These are phyloP conservation scores for Lasioglossum zephyrum DNA, from an alignment of 2,888 invertebrate genomes.

Conservation along the genomic window DNA sequence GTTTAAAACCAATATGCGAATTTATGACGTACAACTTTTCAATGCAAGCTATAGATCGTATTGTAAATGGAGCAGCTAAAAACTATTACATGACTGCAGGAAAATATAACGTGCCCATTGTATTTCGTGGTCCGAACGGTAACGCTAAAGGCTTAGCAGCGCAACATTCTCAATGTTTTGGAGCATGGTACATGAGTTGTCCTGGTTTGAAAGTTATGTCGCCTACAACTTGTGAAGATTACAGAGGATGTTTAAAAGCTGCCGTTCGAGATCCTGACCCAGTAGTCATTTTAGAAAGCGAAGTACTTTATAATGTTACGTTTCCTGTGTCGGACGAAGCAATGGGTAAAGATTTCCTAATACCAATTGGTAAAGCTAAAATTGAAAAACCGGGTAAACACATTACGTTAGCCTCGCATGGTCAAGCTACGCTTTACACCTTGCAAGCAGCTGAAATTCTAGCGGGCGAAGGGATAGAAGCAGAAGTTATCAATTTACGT, in stretches of 20 bases:
- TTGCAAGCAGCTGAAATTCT: slow-evolving; percentile 69
- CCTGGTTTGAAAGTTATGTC: slow-evolving; percentile 88
- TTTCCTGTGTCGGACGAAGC: slow-evolving; percentile 84
- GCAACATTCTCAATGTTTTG: slow-evolving; percentile 89
- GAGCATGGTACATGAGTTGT: slow-evolving; percentile 87
- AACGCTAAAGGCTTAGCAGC: slow-evolving; percentile 87
- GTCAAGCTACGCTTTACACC: slow-evolving; percentile 65
- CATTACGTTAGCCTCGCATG: slow-evolving; percentile 68
- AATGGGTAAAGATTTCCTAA: slow-evolving; percentile 68
- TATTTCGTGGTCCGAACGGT: slow-evolving; percentile 89
- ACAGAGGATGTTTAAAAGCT: slow-evolving; percentile 87
- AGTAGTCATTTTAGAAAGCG: slow-evolving; percentile 88
- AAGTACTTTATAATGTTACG: slow-evolving; percentile 86
- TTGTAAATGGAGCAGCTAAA: slow-evolving; percentile 87
- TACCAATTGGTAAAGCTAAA: slow-evolving; percentile 74
- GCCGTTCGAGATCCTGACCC: slow-evolving; percentile 88
- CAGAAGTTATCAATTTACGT: slow-evolving; percentile 87
- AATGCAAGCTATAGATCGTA: slow-evolving; percentile 90
- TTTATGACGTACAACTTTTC: slow-evolving; percentile 92
- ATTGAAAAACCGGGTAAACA: slow-evolving; percentile 70
- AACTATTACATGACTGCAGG: slow-evolving; percentile 90
- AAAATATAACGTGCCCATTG: slow-evolving; percentile 86
- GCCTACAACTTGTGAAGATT: slow-evolving; percentile 87
- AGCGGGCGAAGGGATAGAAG: slow-evolving; percentile 84
- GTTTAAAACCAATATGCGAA: slow-evolving; percentile 89